Base-by-base conservation (phyloP, 2,113 vertebrate genomes). In the Toxotes chatareus region DNA sequence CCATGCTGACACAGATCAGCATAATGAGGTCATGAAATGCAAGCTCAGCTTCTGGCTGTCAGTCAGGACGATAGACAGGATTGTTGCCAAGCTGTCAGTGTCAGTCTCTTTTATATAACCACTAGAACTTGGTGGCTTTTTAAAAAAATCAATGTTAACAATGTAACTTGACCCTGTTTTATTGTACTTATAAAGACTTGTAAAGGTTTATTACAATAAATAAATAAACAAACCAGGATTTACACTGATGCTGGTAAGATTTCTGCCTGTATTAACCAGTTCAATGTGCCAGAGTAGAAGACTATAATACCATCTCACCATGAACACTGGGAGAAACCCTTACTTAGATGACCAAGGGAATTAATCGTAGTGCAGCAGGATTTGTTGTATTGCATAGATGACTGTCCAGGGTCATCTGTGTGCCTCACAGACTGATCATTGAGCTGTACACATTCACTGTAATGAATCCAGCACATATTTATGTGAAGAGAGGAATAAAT, bases 1-100 rank as follows among this genome's bases (percentile, higher is more conserved):
- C n/a, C 66, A 60, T 55, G 56, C 73, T 89, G 70, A 82, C 83
- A 86, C 60, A 67, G 66, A 76, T 79, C 79, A 70, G 56, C 68
- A 77, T 85, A 87, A 87, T 71, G 79, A 77, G 79, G 85, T 76
- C 82, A 79, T 82, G 85, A 85, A 80, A 85, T 76, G 75, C 79
- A 73, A 76, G 62, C 88, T 82, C 77, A 81, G 73, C 76, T 89
- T 70, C 77, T 71, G 73, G 72, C 79, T 73, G 85, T 83, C 82
- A 64, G 62, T 89, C 88, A 87, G 72, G 36, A 57, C 16, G 59
- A 77, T 73, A 66, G 69, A 74, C 76, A 80, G 70, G 73, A 89
- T 23, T 81, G 78, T 67, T 84, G 70, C 74, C 84, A 84, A 86
- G 78, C 47, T 84, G 77, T 84, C 75, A 38, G 34, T 9, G 44